phyloP scores from a whole-genome alignment of 2,888 invertebrate genomes.

The Kuschelorhynchus macadamiae region DNA sequence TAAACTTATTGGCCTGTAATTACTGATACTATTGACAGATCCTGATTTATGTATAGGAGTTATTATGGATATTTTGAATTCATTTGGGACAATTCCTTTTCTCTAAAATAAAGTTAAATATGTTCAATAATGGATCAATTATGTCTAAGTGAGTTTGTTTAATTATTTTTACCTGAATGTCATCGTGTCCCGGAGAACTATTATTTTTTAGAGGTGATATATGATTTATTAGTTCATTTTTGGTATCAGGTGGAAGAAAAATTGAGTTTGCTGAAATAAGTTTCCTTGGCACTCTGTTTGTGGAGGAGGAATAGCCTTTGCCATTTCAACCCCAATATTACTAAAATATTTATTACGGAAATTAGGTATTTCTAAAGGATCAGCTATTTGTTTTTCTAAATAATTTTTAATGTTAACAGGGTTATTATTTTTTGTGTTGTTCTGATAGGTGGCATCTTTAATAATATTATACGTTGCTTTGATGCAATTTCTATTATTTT shows the following conservation, averaged over 20 bases:
- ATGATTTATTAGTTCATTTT: background rate
- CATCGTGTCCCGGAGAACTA: background rate
- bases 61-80: background rate
- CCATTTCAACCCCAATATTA: background rate
- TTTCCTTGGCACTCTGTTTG: background rate
- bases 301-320: background rate
- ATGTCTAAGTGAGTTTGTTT: background rate
- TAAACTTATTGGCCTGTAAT: slow-evolving; percentile 2
- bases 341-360: background rate
- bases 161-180: background rate
- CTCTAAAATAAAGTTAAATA: background rate
- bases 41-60: background rate
- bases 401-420: background rate
- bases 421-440: background rate
- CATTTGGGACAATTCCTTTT: background rate
- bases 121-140: background rate
- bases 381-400: background rate
- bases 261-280: background rate
- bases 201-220: background rate
- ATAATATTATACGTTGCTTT: background rate
- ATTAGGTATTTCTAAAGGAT: background rate
- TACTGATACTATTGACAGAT: background rate
- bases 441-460: slow-evolving; percentile 3
- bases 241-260: background rate
- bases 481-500: background rate